Conservation (phyloP, 2,113 vertebrate species). For the Hassar affinis region DNA sequence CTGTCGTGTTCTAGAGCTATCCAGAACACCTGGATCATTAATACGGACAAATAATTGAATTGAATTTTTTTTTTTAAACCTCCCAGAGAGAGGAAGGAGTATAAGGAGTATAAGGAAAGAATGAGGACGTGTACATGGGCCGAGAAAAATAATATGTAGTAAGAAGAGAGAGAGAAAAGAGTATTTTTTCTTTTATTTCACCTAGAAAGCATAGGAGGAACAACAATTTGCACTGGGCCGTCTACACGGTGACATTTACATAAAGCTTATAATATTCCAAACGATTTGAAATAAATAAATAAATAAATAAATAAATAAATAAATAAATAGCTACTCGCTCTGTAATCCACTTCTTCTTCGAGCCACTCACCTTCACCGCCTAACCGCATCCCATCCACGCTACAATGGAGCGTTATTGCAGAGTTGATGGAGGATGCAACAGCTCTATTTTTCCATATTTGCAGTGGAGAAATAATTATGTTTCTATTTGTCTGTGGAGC, state of each 20-base stretch:
- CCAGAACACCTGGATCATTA: slow-evolving; percentile 63
- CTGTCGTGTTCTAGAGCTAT: slow-evolving; percentile 53
- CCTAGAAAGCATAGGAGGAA: too few relatives aligned
- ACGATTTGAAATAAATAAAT: neutral
- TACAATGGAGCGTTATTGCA: slow-evolving; percentile 30
- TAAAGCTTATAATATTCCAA: neutral
- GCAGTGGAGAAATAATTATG: slow-evolving; percentile 62
- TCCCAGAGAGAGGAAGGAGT: too few relatives aligned
- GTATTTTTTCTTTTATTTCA: neutral
- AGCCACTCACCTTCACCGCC: slow-evolving; percentile 47
- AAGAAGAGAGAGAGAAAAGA: neutral
- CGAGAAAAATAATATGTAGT: neutral
- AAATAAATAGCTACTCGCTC: neutral
- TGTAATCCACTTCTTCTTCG: slow-evolving; percentile 49
- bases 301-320: neutral
- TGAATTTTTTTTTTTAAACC: slow-evolving; percentile 5
- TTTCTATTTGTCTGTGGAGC: slow-evolving; percentile 60
- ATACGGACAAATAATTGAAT: slow-evolving; percentile 58
- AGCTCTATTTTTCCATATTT: slow-evolving; percentile 61
- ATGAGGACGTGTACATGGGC: too few relatives aligned
- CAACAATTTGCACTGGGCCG: too few relatives aligned
- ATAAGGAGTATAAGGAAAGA: too few relatives aligned
- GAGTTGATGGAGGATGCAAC: slow-evolving; percentile 36
- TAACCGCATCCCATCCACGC: slow-evolving; percentile 37
- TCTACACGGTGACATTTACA: neutral